Evolutionary conservation across 2,888 invertebrate species (phyloP), one percentile per base, ranked within the genome.

Genomic region (Herminia tarsipennalis): DNA sequence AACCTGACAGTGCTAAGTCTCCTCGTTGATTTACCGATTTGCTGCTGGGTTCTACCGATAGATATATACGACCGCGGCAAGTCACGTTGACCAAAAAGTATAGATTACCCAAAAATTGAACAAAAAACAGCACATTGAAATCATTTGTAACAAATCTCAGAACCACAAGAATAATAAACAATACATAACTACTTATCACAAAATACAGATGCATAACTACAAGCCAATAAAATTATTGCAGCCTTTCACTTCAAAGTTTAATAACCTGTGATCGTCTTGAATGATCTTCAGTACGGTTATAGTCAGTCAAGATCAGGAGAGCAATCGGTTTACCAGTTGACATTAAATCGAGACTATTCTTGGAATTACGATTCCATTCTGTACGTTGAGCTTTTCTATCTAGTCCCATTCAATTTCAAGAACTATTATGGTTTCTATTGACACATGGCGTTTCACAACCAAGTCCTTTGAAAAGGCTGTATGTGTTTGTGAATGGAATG

Each of bases 341-440:
- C 20, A 5, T 32, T 18, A 35, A 9, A 25, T 10, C 22, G 10
- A n/a, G 13, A 27, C 28, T 14, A 29, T 38, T 18, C 22, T 14
- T 8, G 22, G 16, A 16, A 29, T 38, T 22, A 38, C 10, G 16
- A 8, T 29, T 9, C 29, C 12, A 38, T 29, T 29, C 28, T 38
- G 22, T 14, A 8, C 29, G 17, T 16, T 6, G 16, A 29, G 21
- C 29, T 21, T 20, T 16, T 17, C 24, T 36, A 13, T 39, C 37
- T 32, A 36, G 43, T 50, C 36, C 32, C 34, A 41, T 64, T 54
- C 41, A 59, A 34, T 42, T 40, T 10, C 20, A 17, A 35, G 41
- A 30, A 28, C 44, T 25, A 42, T 50, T 50, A 55, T 35, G 41
- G 24, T 32, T 55, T 37, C 45, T 45, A 59, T 47, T 44, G 55